Base-by-base conservation (phyloP, 30 jellyfish, hydroid and myxozoan genomes). In the Hydractinia echinata region DNA sequence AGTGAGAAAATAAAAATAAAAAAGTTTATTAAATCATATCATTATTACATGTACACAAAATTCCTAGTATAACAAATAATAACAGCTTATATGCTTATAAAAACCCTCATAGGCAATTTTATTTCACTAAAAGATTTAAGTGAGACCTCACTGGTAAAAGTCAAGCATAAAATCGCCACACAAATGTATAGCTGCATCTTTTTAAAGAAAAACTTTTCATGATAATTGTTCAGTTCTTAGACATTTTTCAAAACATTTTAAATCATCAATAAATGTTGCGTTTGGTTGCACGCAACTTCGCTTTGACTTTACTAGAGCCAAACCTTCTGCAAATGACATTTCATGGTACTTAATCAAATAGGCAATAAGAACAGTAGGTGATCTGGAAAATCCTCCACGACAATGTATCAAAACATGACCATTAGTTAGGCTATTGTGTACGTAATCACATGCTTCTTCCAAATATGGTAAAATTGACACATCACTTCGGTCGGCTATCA, bases 301-400 rank as follows among this genome's bases (percentile, higher is more conserved):
- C 70, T 79, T 87, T n/a, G 5, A n/a, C 67, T 76, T 88, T 13
- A 88, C 90, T 64, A 88, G 10, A 18, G 66, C 66, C 54, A 66
- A 51, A 4, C 92, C 92, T 30, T 79, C 73, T 7, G 50, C 79
- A 15, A 82, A 72, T 18, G 80, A 39, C 58, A 64, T 55, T 62
- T 73, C 67, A 18, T 77, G 30, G 52, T 79, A 85, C 53, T 60
- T 88, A 82, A 88, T 88, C 21, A 88, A 53, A 51, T 61, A 88
- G 7, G 96, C 96, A 48, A 79, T 54, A 49, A 83, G 55, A 6
- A 88, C 52, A 5, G 96, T 72, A 48, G 92, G 73, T 6, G 96
- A 88, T 7, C 96, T 72, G 44, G 96, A 88, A 13, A 88, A 74
- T 4, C 96, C 96, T 4, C 91, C 96, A 67, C 83, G 79, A 79